Evolutionary conservation across 2,113 vertebrate species (phyloP).

Genomic region (Pycnonotus jocosus): DNA sequence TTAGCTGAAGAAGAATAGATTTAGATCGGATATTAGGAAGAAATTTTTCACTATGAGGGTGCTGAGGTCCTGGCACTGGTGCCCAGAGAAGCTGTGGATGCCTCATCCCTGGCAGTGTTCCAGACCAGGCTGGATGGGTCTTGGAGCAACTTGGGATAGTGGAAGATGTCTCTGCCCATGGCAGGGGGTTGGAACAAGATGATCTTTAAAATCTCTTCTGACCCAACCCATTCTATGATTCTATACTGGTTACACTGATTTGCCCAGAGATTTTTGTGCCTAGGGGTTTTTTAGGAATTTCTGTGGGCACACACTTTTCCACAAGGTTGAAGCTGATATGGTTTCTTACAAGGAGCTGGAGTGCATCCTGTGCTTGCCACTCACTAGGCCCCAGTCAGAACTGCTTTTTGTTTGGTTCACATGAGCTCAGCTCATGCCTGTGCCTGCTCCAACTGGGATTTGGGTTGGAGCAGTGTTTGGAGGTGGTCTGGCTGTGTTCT

Average conservation of each 20-base stretch:
- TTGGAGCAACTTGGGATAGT: not conserved
- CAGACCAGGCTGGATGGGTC: not conserved
- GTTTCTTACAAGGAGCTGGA: not conserved
- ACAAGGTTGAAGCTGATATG: not conserved
- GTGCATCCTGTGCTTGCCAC: fast-evolving
- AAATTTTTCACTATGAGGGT: not conserved
- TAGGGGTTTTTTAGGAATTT: not conserved
- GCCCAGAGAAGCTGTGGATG: not conserved
- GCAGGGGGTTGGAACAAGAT: not conserved
- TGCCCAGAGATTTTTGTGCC: not conserved
- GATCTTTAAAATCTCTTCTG: not conserved
- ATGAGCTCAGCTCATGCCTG: not conserved
- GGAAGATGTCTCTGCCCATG: not conserved
- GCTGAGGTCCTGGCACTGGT: not conserved
- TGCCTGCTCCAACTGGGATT: not conserved
- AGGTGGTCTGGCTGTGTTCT: not conserved
- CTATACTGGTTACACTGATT: not conserved
- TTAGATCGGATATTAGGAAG: not conserved
- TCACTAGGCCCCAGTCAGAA: not conserved
- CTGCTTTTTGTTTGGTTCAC: fast-evolving
- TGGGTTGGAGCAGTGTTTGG: not conserved
- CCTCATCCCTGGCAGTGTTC: not conserved
- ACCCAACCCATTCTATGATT: not conserved
- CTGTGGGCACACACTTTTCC: not conserved
- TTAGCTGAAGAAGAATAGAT: not conserved